phyloP scores from a whole-genome alignment of 2,888 invertebrate species.

The Erebia ligea region DNA sequence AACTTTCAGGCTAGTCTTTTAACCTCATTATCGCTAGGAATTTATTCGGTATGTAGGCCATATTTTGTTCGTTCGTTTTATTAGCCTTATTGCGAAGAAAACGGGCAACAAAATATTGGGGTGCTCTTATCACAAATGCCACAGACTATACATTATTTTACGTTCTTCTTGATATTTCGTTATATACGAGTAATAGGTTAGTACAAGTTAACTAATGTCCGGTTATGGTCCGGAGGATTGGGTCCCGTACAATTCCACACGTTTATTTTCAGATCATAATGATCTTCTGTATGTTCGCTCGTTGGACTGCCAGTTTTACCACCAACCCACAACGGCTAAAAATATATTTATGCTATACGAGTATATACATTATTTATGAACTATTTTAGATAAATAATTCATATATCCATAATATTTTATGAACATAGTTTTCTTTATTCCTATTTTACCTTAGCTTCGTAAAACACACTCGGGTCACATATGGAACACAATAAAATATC shows the following conservation, averaged over 20 bases:
- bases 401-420: not conserved
- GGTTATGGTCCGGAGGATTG: not conserved
- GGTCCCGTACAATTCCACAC: not conserved
- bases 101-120: conserved; percentile 25
- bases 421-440: not conserved
- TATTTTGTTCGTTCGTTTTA: conserved; percentile 23
- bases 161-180: conserved; percentile 11
- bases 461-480: conserved; percentile 2
- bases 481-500: conserved; percentile 7
- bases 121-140: conserved; percentile 27
- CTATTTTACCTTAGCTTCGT: not conserved
- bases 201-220: not conserved
- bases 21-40: conserved; percentile 26
- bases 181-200: not conserved
- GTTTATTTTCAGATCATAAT: too few relatives aligned
- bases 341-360: too few relatives aligned
- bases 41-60: conserved; percentile 21
- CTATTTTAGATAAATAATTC: not conserved
- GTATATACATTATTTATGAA: too few relatives aligned
- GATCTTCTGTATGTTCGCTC: too few relatives aligned
- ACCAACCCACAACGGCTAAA: too few relatives aligned
- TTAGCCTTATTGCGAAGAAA: conserved; percentile 25
- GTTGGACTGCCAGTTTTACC: too few relatives aligned
- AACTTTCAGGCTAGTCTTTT: conserved; percentile 10
- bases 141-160: conserved; percentile 25